Evolutionary conservation across 92 coral and sea anemone species (phyloP), one percentile per base, ranked within the genome.

Genomic region (Plumapathes pennacea): DNA sequence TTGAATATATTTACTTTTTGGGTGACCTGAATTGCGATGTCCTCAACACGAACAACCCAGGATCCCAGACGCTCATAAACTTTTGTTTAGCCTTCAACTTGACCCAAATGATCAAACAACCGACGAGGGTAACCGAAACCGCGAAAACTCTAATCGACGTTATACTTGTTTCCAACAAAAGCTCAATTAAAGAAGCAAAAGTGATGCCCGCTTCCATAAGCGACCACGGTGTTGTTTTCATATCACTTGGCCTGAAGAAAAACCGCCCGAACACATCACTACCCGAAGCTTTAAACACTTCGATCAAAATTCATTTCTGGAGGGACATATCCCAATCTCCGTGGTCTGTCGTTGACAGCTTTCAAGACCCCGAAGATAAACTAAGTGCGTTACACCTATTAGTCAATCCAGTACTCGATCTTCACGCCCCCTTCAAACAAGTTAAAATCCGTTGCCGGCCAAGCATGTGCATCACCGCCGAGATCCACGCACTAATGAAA

Each of bases 371-470:
- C 23, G 77, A 69, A 18, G 67, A 69, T 29, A 69, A 43, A 46
- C 40, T 45, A 49, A 57, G 57, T 43, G 77, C 67, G 15, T 69
- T 57, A 49, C 41, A 54, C 7, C 44, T 54, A 28, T 42, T 67
- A 4, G 11, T 57, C 41, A 43, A 54, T 25, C 65, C 54, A 54
- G 50, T 34, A 17, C 10, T 57, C 7, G 49, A 57, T 13, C 12
- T 13, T 29, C 77, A 57, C 46, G 67, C 66, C 26, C 66, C 77
- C 14, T 31, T 57, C 40, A 57, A 37, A 12, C 27, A 30, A 28
- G 48, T 68, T 18, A 68, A 44, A 46, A 19, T 55, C 5, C 47
- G 66, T 17, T 21, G 50, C 27, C 1, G 33, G 10, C 38, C 40
- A 4, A 63, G 49, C 21, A 42, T 47, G 1, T 46, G 55, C 15